Conservation (phyloP, 2,797 vertebrate species). For the Enteromius thamalakanensis region DNA sequence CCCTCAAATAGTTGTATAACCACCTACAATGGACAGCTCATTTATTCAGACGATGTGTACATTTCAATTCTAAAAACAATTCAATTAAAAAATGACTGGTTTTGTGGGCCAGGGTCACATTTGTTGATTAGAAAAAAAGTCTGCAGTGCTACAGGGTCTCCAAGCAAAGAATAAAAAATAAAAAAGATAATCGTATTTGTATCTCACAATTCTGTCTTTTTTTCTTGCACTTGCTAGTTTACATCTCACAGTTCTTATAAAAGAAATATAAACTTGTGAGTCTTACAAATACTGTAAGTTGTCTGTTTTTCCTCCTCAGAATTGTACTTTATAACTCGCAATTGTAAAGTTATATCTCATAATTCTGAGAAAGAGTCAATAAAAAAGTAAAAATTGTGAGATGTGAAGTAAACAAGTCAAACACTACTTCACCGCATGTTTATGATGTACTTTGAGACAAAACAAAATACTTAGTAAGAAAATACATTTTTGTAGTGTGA, state of each 20-base stretch:
- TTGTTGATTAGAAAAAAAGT: neutral
- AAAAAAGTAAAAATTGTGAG: neutral
- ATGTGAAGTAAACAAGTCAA: neutral
- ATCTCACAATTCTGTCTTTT: neutral
- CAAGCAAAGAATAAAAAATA: too few relatives aligned
- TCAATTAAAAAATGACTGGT: too few relatives aligned
- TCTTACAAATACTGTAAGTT: too few relatives aligned
- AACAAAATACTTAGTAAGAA: neutral
- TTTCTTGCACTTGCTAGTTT: neutral
- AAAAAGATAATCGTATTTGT: neutral
- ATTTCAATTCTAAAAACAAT: too few relatives aligned
- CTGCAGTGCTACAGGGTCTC: neutral
- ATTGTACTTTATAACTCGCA: too few relatives aligned
- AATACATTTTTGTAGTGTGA: neutral
- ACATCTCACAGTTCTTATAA: neutral
- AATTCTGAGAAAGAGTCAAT: neutral
- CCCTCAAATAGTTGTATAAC: too few relatives aligned
- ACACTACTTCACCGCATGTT: neutral
- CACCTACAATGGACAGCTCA: too few relatives aligned
- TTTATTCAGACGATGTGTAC: too few relatives aligned
- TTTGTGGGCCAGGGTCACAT: too few relatives aligned
- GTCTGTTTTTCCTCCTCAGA: too few relatives aligned
- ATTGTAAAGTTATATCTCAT: neutral
- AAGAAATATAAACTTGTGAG: neutral
- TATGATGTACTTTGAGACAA: too few relatives aligned